Base-by-base conservation (phyloP, 2,113 vertebrate genomes). In the Protobothrops flavoviridis region DNA sequence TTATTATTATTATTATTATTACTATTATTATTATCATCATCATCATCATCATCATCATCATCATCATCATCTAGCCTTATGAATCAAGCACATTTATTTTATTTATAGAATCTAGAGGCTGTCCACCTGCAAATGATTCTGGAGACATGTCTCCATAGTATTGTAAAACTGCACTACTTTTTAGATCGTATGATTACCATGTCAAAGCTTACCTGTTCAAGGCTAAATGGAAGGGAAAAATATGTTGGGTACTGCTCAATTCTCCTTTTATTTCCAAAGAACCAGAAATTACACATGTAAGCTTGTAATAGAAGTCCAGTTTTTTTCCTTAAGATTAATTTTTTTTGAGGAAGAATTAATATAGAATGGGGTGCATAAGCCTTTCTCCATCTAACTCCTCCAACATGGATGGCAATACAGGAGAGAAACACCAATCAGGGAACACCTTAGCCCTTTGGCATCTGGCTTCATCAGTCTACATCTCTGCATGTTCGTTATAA, bases 141-240 rank as follows among this genome's bases (percentile, higher is more conserved):
- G 15, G 29, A 88, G 69, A 33, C n/a, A 20, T 74, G n/a, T 88
- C 43, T 88, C 23, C 24, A 29, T 20, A 12, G 24, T 61, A 64
- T 90, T 48, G 24, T 43, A 61, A 61, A 26, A 88, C 8, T 33
- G 24, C 85, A 45, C 24, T 85, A 92, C 95, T 95, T 96, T 55
- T 89, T 88, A 10, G 43, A 90, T 94, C 1, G 0, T 33, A 93
- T 91, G 23, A 91, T 96, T 94, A 93, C 87, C 59, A 59, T 0
- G 61, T 93, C 94, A 93, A 15, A 53, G 91, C 92, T 96, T 94
- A 93, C 85, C 59, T 64, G 0, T 61, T 93, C 94, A 93, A 20
- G 33, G 91, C 11, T 92, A 81, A 89, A 56, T 20, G 69, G 61
- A 89, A 85, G 43, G 55, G 29, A 45, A 55, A 91, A 57, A 8